Evolutionary conservation across 2,113 vertebrate species (phyloP).

Genomic region (Caranx melampygus): DNA sequence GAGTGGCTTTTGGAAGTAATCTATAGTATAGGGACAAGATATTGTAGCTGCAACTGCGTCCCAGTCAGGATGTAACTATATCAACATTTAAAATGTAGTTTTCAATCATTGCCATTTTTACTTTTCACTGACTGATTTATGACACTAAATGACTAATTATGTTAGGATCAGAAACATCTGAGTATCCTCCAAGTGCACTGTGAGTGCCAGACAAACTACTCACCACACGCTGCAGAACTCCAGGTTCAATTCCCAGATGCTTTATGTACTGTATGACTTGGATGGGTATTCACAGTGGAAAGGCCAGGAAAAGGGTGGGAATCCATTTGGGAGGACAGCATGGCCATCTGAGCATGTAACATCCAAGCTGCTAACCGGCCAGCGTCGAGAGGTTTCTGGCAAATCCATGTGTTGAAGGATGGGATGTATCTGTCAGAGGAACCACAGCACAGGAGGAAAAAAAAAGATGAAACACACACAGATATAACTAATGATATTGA

Average conservation of each 20-base stretch:
- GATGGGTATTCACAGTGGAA: not conserved
- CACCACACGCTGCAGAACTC: not conserved
- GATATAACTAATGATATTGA: not conserved
- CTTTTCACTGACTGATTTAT: not conserved
- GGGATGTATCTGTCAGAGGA: not conserved
- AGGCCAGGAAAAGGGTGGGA: slow-evolving; percentile 22
- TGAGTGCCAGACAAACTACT: not conserved
- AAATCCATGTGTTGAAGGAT: not conserved
- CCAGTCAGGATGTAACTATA: not conserved
- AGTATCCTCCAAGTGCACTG: not conserved
- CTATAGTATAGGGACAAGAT: not conserved
- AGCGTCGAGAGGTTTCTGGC: not conserved
- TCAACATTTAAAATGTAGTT: not conserved
- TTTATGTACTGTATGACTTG: not conserved
- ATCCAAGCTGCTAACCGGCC: not conserved
- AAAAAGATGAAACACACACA: not conserved
- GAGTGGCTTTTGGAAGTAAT: not conserved
- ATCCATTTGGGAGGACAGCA: not conserved
- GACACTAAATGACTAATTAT: not conserved
- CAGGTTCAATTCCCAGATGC: not conserved
- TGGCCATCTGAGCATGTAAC: slow-evolving; percentile 2
- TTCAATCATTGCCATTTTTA: not conserved
- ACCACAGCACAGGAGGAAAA: not conserved
- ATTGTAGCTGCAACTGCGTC: not conserved
- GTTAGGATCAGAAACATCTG: not conserved